These are phyloP conservation scores for Tromatobia lineatoria DNA, from an alignment of 2,888 invertebrate genomes.

Conservation along the genomic window DNA sequence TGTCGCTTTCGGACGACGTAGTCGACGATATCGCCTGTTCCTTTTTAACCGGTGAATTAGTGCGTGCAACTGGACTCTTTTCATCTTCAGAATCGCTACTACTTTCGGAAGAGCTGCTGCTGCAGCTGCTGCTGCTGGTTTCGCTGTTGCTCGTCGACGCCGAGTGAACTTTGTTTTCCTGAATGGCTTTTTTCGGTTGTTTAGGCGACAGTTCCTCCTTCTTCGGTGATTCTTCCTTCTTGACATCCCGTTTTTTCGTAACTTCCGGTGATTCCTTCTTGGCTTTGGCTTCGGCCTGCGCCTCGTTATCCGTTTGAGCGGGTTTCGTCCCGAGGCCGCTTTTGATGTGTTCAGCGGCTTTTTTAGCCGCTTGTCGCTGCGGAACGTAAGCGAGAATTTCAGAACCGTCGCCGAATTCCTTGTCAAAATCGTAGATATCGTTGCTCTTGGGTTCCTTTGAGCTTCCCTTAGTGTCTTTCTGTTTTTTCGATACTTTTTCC, in stretches of 20 bases:
- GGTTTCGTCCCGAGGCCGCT: constrained; percentile 90
- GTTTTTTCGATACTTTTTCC: constrained; percentile 78
- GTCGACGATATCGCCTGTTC: constrained; percentile 79
- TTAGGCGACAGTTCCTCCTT: constrained; percentile 67
- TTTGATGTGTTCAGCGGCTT: constrained; percentile 96
- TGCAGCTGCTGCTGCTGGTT: constrained; percentile 86
- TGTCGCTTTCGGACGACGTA: constrained; percentile 82
- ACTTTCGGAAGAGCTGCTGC: constrained; percentile 85
- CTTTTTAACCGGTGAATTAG: constrained; percentile 71
- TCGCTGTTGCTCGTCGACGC: constrained; percentile 87
- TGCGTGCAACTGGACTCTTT: constrained; percentile 75
- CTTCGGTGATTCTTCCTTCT: constrained; percentile 78
- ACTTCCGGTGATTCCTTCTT: constrained; percentile 79
- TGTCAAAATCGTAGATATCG: constrained; percentile 88
- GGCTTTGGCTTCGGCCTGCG: constrained; percentile 77
- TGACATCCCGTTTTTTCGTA: constrained; percentile 80
- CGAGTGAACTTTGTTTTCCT: constrained; percentile 80
- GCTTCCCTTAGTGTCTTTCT: constrained; percentile 82
- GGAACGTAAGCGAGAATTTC: constrained; percentile 94
- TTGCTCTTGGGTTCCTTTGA: constrained; percentile 81
- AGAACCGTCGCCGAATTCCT: constrained; percentile 88
- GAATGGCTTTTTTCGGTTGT: constrained; percentile 49
- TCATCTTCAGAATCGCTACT: constrained; percentile 83
- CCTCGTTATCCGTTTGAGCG: constrained; percentile 79
- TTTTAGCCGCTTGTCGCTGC: constrained; percentile 96